Evolutionary conservation across 2,797 vertebrate genomes (phyloP).

Genomic region (Decapterus maruadsi): DNA sequence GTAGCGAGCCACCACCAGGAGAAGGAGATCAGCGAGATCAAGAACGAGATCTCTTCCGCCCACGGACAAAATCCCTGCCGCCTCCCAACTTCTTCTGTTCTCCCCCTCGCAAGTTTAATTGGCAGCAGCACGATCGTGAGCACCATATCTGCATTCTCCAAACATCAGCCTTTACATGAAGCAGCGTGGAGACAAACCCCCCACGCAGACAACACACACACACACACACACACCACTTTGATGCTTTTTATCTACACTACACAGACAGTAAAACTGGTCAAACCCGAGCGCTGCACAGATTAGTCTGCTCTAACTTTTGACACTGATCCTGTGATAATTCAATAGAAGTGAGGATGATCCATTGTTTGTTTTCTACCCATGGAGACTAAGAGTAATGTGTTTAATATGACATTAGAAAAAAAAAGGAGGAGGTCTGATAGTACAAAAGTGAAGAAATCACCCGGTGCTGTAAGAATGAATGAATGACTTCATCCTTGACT

Average conservation of each 20-base stretch:
- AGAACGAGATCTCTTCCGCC: conserved; percentile 77
- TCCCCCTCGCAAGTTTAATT: conserved; percentile 75
- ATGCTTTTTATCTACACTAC: conserved; percentile 65
- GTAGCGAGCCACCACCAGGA: conserved; percentile 70
- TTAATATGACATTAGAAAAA: conserved; percentile 22
- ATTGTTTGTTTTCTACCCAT: conserved; percentile 36
- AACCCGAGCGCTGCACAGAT: conserved; percentile 39
- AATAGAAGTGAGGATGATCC: conserved; percentile 37
- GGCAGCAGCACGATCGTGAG: conserved; percentile 67
- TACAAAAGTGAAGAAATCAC: conserved; percentile 24
- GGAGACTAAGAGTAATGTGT: conserved; percentile 38
- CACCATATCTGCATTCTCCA: conserved; percentile 74
- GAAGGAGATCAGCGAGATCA: conserved; percentile 80
- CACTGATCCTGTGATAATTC: conserved; percentile 53
- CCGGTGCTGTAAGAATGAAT: conserved; percentile 10
- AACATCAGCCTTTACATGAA: conserved; percentile 66
- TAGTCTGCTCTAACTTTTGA: conserved; percentile 48
- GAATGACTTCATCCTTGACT: conserved; percentile 39
- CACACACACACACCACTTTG: conserved; percentile 50
- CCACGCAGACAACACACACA: conserved; percentile 39
- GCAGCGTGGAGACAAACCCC: conserved; percentile 42
- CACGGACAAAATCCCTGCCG: conserved; percentile 72
- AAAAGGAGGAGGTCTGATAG: conserved; percentile 13
- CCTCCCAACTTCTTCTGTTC: conserved; percentile 75
- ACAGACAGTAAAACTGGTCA: conserved; percentile 49